Percentiles rank a stretch among this genome's conserved stretches.
Evolutionary conservation across 2,888 invertebrate species (phyloP).

Genomic region (Eupithecia insigniata): DNA sequence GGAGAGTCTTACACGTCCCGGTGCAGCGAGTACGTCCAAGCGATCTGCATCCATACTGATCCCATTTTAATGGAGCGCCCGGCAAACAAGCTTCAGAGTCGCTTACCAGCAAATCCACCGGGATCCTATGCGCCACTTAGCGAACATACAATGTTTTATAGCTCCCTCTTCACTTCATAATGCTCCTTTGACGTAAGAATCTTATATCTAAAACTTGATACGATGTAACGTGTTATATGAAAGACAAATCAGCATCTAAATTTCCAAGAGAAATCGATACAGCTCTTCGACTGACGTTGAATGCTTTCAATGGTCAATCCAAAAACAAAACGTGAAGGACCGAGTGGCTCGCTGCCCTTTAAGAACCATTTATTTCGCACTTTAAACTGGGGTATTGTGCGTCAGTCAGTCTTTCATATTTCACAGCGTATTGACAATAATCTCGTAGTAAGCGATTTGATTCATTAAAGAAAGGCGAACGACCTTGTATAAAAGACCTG

Average conservation of each 20-base stretch:
- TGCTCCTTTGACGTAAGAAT: constrained; percentile 38
- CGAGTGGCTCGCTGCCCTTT: constrained; percentile 48
- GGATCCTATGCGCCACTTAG: constrained; percentile 80
- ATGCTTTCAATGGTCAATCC: constrained; percentile 44
- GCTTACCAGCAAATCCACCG: constrained; percentile 81
- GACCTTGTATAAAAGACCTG: constrained; percentile 78
- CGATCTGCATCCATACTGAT: constrained; percentile 83
- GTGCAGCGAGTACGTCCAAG: constrained; percentile 65
- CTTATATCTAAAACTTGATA: constrained; percentile 22
- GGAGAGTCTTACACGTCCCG: constrained; percentile 54
- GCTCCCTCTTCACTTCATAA: constrained; percentile 44
- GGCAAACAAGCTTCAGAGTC: constrained; percentile 81
- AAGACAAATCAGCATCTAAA: constrained; percentile 42
- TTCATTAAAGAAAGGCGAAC: constrained; percentile 80
- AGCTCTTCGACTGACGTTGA: constrained; percentile 52
- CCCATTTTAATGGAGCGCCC: constrained; percentile 84
- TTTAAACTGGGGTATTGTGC: constrained; percentile 75
- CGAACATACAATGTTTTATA: constrained; percentile 67
- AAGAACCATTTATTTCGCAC: constrained; percentile 71
- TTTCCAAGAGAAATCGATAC: constrained; percentile 58
- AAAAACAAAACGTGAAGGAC: constrained; percentile 57
- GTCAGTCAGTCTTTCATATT: constrained; percentile 72
- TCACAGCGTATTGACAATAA: constrained; percentile 78
- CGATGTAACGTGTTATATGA: constrained; percentile 23
- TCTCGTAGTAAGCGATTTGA: constrained; percentile 71